Evolutionary conservation across 2,888 invertebrate genomes (phyloP).

Genomic region (Trichacis sp.): DNA sequence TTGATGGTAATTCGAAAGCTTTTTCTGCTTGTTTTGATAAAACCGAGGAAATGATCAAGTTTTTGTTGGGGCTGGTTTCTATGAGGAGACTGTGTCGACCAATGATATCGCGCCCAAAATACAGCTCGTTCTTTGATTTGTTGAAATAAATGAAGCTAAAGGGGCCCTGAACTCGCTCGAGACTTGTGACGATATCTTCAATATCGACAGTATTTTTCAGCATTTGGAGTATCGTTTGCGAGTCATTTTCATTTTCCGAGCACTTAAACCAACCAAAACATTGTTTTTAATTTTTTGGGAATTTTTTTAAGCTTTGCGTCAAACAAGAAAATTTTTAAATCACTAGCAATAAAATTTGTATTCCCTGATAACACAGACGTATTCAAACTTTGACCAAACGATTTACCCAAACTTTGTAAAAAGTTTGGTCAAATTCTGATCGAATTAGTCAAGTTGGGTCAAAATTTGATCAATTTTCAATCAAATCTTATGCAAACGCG

Average conservation of each 20-base stretch:
- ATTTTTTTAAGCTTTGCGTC: too few species aligned
- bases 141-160: slow-evolving; percentile 86
- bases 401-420: too few species aligned
- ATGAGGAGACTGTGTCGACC: slow-evolving; percentile 88
- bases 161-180: slow-evolving; percentile 81
- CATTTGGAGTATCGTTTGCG: slow-evolving; percentile 41
- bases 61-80: slow-evolving; percentile 65
- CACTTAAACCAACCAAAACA: slow-evolving; percentile 23
- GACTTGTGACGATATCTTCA: slow-evolving; percentile 63
- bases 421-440: too few species aligned
- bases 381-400: too few species aligned
- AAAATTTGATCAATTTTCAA: too few species aligned
- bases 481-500: too few species aligned
- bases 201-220: slow-evolving; percentile 49
- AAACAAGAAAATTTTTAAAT: too few species aligned
- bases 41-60: slow-evolving; percentile 55
- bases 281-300: too few species aligned
- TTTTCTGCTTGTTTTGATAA: slow-evolving; percentile 59
- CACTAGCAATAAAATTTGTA: too few species aligned
- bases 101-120: slow-evolving; percentile 87
- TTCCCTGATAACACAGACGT: too few species aligned
- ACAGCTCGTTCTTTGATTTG: slow-evolving; percentile 72
- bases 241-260: slow-evolving; percentile 44
- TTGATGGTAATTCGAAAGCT: slow-evolving; percentile 74
- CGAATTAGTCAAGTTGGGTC: too few species aligned